Percentiles rank a stretch among this genome's conserved stretches.
These are phyloP conservation scores for Tenualosa thibaudeaui DNA, from an alignment of 2,797 vertebrate species.

Conservation along the genomic window DNA sequence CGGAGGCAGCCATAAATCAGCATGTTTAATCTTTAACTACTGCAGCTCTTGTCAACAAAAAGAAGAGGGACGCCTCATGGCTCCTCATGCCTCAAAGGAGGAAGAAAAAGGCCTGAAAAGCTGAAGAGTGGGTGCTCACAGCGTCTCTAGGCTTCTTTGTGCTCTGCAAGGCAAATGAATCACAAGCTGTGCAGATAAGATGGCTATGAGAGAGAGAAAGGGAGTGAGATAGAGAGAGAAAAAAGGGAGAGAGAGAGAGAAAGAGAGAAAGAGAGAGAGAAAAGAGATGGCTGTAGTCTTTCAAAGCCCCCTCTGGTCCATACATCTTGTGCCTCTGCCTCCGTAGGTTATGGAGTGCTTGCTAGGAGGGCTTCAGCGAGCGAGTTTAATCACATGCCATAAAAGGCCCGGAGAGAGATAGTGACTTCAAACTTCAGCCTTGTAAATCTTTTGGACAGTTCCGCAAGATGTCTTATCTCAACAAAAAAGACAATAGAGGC, in stretches of 20 bases:
- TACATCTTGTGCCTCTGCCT: constrained; percentile 20
- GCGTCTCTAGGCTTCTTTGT: constrained; percentile 62
- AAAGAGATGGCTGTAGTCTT: constrained; percentile 7
- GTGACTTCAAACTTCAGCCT: constrained; percentile 23
- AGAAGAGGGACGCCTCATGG: neutral
- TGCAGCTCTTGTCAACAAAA: constrained; percentile 21
- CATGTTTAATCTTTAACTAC: constrained; percentile 32
- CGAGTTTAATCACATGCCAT: constrained; percentile 21
- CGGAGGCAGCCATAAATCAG: constrained; percentile 27
- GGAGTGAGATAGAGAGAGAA: constrained; percentile 25
- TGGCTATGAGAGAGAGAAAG: constrained; percentile 37
- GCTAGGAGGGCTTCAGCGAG: neutral
- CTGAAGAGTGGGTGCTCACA: constrained; percentile 53
- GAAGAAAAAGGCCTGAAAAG: constrained; percentile 51
- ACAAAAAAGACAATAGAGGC: neutral
- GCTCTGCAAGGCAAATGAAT: constrained; percentile 65
- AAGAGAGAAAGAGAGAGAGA: too few relatives aligned
- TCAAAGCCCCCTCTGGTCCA: neutral
- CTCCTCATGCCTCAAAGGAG: constrained; percentile 34
- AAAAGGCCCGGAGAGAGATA: constrained; percentile 32
- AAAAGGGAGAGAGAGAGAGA: neutral
- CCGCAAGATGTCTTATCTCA: constrained; percentile 26
- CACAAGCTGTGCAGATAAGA: constrained; percentile 62
- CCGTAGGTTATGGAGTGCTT: constrained; percentile 6
- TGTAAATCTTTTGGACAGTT: constrained; percentile 29